These are phyloP conservation scores for Dasypus novemcinctus DNA, from an alignment of 2,113 vertebrate genomes.

Conservation along the genomic window DNA sequence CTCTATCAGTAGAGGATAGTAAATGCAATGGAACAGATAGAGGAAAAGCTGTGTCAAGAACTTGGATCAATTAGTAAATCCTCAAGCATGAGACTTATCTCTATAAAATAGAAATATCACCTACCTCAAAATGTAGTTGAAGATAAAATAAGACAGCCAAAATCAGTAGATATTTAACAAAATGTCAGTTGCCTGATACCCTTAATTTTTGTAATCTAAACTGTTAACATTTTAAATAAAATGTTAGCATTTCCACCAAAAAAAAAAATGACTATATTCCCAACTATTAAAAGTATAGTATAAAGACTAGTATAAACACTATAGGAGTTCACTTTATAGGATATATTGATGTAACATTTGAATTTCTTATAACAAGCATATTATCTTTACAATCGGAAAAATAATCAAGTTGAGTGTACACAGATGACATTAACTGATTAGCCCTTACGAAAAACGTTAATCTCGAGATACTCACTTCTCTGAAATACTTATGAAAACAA, in stretches of 20 bases:
- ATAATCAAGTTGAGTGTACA: neutral
- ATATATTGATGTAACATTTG: neutral
- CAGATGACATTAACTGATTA: neutral
- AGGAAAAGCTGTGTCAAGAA: neutral
- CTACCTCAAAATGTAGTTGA: neutral
- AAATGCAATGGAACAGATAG: neutral
- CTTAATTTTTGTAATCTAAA: slow-evolving; percentile 19
- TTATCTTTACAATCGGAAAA: slow-evolving; percentile 31
- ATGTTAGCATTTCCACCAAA: neutral
- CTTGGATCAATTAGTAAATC: neutral
- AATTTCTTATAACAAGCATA: neutral
- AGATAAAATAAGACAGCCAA: neutral
- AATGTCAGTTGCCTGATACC: neutral
- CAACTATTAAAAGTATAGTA: neutral
- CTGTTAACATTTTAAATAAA: slow-evolving; percentile 19
- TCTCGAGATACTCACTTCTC: neutral
- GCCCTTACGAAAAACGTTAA: slow-evolving; percentile 30
- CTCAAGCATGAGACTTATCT: neutral
- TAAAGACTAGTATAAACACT: neutral
- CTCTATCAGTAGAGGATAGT: neutral
- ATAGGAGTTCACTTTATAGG: neutral
- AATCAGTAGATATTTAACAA: neutral
- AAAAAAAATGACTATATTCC: neutral
- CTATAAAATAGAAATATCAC: neutral
- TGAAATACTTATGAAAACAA: slow-evolving; percentile 40